Conservation (phyloP, 2,888 invertebrate genomes). For the Tachina fera region DNA sequence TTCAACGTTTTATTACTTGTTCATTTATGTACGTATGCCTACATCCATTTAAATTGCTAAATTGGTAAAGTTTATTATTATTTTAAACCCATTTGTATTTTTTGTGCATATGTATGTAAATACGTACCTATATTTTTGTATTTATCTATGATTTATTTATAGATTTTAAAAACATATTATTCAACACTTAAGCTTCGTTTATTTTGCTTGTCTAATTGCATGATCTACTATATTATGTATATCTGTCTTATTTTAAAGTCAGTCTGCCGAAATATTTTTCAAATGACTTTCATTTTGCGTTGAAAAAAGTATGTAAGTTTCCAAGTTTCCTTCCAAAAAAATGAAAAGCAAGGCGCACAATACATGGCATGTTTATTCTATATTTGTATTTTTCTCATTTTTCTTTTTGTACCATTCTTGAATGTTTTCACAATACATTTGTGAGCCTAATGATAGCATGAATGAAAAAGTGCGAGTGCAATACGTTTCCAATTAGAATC, state of each 20-base stretch:
- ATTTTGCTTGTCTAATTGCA: conserved; percentile 45
- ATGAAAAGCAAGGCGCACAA: background rate
- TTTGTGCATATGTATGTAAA: background rate
- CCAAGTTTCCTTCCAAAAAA: conserved; percentile 34
- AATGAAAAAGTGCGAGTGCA: background rate
- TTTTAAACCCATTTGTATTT: conserved; percentile 13
- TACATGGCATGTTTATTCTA: conserved; percentile 52
- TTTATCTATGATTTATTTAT: background rate
- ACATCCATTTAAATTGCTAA: conserved; percentile 23
- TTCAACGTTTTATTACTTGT: conserved; percentile 18
- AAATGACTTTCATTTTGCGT: conserved; percentile 47
- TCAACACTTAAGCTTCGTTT: conserved; percentile 23
- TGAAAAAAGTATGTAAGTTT: conserved; percentile 20
- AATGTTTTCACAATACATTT: conserved; percentile 30
- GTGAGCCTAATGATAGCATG: conserved; percentile 40
- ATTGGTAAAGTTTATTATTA: conserved; percentile 37
- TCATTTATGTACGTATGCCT: conserved; percentile 2
- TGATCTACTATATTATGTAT: conserved; percentile 5
- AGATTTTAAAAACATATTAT: background rate
- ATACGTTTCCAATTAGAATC: background rate
- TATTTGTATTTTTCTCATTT: conserved; percentile 59
- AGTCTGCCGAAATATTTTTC: conserved; percentile 32
- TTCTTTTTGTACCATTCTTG: conserved; percentile 40
- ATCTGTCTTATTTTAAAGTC: conserved; percentile 14
- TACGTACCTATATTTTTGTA: background rate